Base-by-base conservation (phyloP, 2,113 vertebrate species). In the Odontesthes bonariensis region DNA sequence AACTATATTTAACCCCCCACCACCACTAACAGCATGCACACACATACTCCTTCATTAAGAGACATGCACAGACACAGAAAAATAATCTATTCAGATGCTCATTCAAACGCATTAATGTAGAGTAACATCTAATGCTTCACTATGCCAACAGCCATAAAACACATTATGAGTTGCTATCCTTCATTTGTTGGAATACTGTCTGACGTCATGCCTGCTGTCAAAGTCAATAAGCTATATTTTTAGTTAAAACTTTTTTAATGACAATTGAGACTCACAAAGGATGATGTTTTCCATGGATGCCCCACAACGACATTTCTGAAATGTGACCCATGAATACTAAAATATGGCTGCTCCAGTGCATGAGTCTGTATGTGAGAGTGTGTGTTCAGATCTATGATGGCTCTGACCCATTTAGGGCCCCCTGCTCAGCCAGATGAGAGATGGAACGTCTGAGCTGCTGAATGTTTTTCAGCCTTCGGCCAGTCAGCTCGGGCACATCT, bases 351-450 rank as follows among this genome's bases (percentile, higher is more conserved):
- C 69, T 67, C 51, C 19, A 17, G 38, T 0, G n/a, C 32, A 33
- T 20, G 51, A 32, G 68, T 44, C 23, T 31, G 54, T 20, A 12
- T 62, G 64, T 69, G 40, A 35, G 62, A 5, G 79, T 64, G 66
- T 59, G 66, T 67, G 76, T 67, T 62, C 27, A 59, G 73, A 79
- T 81, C 72, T 73, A 2, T 42, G 66, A 68, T 75, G 64, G 58
- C 52, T 84, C 71, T 87, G 89, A 90, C 89, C 89, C 85, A 90
- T 60, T 90, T 90, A 60, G 32, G 68, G 31, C 76, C 69, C 84
- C 68, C 73, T 71, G 85, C 72, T 86, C 77, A 61, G 81, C 78
- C 86, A 82, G 77, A 88, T 83, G 76, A 89, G 77, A 69, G 53
- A 64, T 57, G 44, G 62, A 72, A 77, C 27, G 84, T 82, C 35